A percentile compares a stretch with the other conserved stretches of the same genome.
Conservation (phyloP, 2,113 vertebrate genomes). For the Aptenodytes forsteri region DNA sequence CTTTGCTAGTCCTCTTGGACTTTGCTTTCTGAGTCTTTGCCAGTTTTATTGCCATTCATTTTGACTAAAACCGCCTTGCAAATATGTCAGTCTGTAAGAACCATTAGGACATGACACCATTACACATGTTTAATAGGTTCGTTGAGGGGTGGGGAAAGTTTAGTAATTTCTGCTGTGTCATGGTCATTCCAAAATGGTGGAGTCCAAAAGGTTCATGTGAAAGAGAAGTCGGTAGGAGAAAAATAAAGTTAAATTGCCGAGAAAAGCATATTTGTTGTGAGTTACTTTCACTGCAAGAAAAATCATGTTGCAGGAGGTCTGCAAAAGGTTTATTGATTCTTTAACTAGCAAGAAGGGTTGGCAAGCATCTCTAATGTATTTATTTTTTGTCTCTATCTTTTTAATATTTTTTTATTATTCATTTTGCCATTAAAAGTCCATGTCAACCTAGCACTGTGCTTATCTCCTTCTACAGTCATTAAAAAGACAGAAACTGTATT, state of each 20-base stretch:
- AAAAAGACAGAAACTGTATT: constrained; percentile 37
- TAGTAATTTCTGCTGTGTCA: constrained; percentile 44
- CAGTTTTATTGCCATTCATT: constrained; percentile 26
- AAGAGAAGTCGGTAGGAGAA: not conserved
- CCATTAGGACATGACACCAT: constrained; percentile 20
- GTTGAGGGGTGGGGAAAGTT: not conserved
- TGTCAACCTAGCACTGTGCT: not conserved
- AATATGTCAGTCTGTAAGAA: constrained; percentile 22
- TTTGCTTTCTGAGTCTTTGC: constrained; percentile 34
- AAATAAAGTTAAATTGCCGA: constrained; percentile 20
- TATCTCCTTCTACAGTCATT: constrained; percentile 36
- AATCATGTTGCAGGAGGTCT: not conserved
- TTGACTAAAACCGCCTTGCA: not conserved
- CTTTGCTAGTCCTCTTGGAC: constrained; percentile 36
- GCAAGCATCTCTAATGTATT: not conserved
- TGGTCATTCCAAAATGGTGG: constrained; percentile 20
- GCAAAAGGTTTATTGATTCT: constrained; percentile 19
- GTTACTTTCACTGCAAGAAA: constrained; percentile 16
- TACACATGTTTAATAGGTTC: constrained; percentile 18
- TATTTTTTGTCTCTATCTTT: constrained; percentile 1
- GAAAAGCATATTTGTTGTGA: not conserved
- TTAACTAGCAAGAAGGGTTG: not conserved
- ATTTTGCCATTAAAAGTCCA: constrained; percentile 36
- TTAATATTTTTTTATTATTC: constrained; percentile 43
- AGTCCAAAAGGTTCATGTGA: not conserved